Base-by-base conservation (phyloP, 64 coral and sea anemone genomes). In the Pachyseris speciosa region DNA sequence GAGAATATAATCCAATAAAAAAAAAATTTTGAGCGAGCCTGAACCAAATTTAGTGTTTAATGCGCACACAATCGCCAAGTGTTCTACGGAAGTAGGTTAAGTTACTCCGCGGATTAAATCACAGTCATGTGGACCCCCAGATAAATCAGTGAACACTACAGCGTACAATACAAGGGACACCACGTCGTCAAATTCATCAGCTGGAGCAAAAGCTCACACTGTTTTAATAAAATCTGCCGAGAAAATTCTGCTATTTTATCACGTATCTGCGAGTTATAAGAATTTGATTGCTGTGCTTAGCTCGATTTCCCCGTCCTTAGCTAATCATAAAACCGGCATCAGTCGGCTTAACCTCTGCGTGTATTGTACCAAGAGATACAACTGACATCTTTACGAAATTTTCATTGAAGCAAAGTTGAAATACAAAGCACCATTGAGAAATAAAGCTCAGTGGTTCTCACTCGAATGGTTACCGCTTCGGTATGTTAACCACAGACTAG, bases 281-380 rank as follows among this genome's bases (percentile, higher is more conserved):
- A 81, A 81, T 81, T 81, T 40, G 52, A 81, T 34, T 63, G 51
- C 77, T 81, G 77, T 36, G 77, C 30, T 81, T 60, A 58, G 77
- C 31, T 11, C 20, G 20, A n/a, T 20, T 63, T 40, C 63, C 34
- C 77, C 52, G 53, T 81, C 16, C 51, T 81, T 34, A 63, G 16
- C 34, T 20, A 71, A 22, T 61, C 77, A 61, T 34, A 40, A 81
- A 61, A 39, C 34, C 16, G 44, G 24, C 32, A 81, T 60, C 77
- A 63, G 34, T 5, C 77, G 55, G 53, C 77, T 81, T 81, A 81
- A 71, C 67, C 36, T 71, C 15, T 28, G 27, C 20, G 7, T 7
- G 0, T 45, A 45, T 6, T 45, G 59, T 20, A 9, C 44, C 13
- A 57, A 11, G 67, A 7, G 10, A 22, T 19, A 6, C 64, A 30